Evolutionary conservation across 2,888 invertebrate genomes (phyloP), one percentile per base, ranked within the genome.

Genomic region (Hypselothyrea guttata): DNA sequence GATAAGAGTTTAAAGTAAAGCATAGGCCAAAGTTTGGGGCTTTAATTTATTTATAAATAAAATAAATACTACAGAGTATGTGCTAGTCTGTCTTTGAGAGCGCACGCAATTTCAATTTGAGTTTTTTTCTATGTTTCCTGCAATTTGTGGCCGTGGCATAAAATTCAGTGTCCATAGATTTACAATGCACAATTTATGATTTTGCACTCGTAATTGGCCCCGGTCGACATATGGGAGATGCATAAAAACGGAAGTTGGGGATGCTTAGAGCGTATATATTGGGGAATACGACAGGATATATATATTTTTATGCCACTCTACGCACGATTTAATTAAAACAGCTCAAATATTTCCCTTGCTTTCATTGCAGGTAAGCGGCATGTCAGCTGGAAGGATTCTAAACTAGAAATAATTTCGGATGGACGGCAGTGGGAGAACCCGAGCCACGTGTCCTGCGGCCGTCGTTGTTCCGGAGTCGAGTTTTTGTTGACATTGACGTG

Each of bases 341-440:
- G 22, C 22, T 11, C 11, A 38, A 35, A 35, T 37, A 18, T 18
- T 8, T 41, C n/a, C 31, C 33, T 57, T 52, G 11, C 44, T 62
- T 40, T 61, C 58, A 13, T 77, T 74, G 47, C 78, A 84, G 84
- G 78, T 84, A 76, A 73, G 72, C 53, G 27, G 34, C 16, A 15
- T 44, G 41, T 44, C 71, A 77, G 52, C 52, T 79, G 70, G 22
- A 35, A 31, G 18, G 28, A 42, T 41, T 33, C 49, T 65, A 31
- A 41, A 38, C 55, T 35, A 18, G 30, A 15, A 30, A 51, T 53
- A 60, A 67, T 70, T 60, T 59, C 46, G 42, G 37, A 11, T 48
- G 53, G 42, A 41, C 31, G 33, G 31, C 5, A 22, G 1, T 7
- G 9, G 12, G 1, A 16, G 34, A 2, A 5, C 35, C 42, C 8